These are phyloP conservation scores for Acinonyx jubatus DNA, from an alignment of 2,113 vertebrate genomes.

Conservation along the genomic window DNA sequence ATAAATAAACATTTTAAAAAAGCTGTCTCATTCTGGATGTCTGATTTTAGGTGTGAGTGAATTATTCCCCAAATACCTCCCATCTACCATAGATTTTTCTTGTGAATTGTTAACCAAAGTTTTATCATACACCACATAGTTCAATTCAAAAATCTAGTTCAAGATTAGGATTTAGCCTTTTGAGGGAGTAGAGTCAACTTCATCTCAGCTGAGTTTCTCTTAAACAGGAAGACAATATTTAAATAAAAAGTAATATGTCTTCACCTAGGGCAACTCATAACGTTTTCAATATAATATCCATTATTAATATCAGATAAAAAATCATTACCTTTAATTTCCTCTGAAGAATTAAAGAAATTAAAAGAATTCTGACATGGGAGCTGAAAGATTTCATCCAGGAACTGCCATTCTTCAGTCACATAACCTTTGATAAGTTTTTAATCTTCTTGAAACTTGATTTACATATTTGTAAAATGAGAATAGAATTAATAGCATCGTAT, in stretches of 20 bases:
- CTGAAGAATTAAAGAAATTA: constrained; percentile 40
- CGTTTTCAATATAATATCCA: constrained; percentile 29
- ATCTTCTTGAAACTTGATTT: constrained; percentile 19
- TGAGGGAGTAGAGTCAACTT: not conserved
- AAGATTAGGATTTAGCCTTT: not conserved
- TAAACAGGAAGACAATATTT: constrained; percentile 43
- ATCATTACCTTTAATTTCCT: constrained; percentile 42
- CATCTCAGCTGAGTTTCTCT: not conserved
- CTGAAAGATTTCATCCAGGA: not conserved
- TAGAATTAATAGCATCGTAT: not conserved
- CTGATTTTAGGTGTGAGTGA: not conserved
- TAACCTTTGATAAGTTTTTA: not conserved
- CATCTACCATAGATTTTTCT: not conserved
- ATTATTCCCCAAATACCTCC: not conserved
- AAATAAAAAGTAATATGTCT: constrained; percentile 48
- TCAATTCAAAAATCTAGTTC: constrained; percentile 50
- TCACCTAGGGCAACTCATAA: constrained; percentile 29
- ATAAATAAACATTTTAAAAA: not conserved
- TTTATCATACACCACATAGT: not conserved
- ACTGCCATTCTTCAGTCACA: not conserved
- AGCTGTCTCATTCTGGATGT: not conserved
- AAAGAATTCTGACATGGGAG: not conserved
- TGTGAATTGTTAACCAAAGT: constrained; percentile 2
- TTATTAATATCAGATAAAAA: constrained; percentile 45
- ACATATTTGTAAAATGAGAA: constrained; percentile 39